A percentile compares a stretch with the other conserved stretches of the same genome.
Evolutionary conservation across 2,113 vertebrate genomes (phyloP).

Genomic region (Helogale parvula): DNA sequence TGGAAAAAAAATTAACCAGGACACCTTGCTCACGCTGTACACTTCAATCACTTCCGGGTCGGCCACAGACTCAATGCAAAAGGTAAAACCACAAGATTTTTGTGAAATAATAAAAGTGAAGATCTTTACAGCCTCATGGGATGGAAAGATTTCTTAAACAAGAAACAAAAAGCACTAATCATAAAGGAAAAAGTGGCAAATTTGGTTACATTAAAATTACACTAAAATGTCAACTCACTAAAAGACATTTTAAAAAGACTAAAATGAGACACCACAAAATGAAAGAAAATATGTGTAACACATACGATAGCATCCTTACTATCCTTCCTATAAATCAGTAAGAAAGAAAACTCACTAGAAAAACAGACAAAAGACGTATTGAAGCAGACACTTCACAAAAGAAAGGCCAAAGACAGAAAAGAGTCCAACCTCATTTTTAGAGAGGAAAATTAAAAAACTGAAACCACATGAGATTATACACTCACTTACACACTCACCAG

Average conservation of each 20-base stretch:
- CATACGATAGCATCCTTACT: background rate
- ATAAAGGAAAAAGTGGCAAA: background rate
- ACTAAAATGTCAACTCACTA: background rate
- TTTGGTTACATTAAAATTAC: background rate
- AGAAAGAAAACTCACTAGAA: background rate
- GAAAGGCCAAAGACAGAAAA: background rate
- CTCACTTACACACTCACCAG: background rate
- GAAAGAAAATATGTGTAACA: background rate
- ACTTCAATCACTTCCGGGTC: background rate
- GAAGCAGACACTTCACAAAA: background rate
- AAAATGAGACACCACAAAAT: background rate
- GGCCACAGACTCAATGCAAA: background rate
- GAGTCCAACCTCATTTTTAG: background rate
- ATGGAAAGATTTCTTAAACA: background rate
- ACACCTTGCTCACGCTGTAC: background rate
- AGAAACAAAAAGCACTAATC: constrained; percentile 38
- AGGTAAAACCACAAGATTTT: constrained; percentile 2
- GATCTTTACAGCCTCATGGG: background rate
- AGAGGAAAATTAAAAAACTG: background rate
- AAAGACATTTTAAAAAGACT: constrained; percentile 3
- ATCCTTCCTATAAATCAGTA: background rate
- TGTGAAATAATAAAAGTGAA: background rate
- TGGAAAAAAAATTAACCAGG: background rate
- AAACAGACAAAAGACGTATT: background rate
- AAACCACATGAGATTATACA: background rate